A percentile compares a stretch with the other conserved stretches of the same genome.
Evolutionary conservation across 2,113 vertebrate species (phyloP).

Genomic region (Oenanthe melanoleuca): DNA sequence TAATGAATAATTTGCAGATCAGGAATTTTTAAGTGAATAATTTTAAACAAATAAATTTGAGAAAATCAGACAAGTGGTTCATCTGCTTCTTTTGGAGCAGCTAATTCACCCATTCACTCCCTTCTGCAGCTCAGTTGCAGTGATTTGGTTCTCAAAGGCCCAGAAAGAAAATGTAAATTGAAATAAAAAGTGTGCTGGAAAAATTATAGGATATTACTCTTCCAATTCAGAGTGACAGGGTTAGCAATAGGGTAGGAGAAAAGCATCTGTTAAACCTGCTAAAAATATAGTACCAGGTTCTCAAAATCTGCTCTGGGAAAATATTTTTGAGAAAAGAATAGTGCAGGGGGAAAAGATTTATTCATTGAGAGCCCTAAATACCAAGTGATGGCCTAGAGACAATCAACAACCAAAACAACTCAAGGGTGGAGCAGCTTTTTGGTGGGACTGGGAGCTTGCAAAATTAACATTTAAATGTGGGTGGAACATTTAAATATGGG

Average conservation of each 20-base stretch:
- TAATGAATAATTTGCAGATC: slow-evolving; percentile 68
- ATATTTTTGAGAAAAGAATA: slow-evolving; percentile 1
- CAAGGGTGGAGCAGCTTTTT: background rate
- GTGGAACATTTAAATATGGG: background rate
- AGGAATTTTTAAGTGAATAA: slow-evolving; percentile 70
- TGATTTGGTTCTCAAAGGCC: slow-evolving; percentile 66
- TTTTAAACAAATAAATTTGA: slow-evolving; percentile 67
- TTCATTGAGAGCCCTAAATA: background rate
- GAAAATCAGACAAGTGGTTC: slow-evolving; percentile 67
- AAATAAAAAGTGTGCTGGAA: slow-evolving; percentile 45
- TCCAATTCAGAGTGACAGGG: slow-evolving; percentile 31
- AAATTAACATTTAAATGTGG: background rate
- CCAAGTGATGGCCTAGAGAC: background rate
- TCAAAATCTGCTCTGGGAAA: background rate
- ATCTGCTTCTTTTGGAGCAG: slow-evolving; percentile 61
- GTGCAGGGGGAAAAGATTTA: background rate
- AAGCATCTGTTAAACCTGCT: slow-evolving; percentile 52
- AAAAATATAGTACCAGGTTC: slow-evolving; percentile 41
- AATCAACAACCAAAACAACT: background rate
- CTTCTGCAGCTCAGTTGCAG: slow-evolving; percentile 49
- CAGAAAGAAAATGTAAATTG: slow-evolving; percentile 60
- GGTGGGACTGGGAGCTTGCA: background rate
- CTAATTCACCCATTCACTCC: slow-evolving; percentile 64
- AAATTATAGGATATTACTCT: slow-evolving; percentile 36
- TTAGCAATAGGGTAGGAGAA: slow-evolving; percentile 9